A percentile compares a stretch with the other conserved stretches of the same genome.
These are phyloP conservation scores for Holothuria scabra DNA, from an alignment of 53 echinoderm and acorn worm species.

Conservation along the genomic window DNA sequence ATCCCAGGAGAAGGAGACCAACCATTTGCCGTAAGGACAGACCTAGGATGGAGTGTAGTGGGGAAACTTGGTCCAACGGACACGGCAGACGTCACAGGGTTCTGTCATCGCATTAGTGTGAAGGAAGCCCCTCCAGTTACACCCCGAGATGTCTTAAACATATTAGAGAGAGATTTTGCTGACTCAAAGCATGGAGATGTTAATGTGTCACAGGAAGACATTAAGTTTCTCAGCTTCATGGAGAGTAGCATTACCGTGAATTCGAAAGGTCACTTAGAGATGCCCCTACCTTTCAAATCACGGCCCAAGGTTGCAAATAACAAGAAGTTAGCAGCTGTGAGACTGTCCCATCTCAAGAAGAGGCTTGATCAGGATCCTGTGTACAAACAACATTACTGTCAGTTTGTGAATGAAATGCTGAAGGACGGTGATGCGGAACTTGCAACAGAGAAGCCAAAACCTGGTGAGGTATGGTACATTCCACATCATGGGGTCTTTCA, in stretches of 20 bases:
- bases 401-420: background rate
- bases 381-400: background rate
- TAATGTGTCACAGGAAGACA: no score
- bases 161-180: constrained; percentile 55
- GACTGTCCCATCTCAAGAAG: constrained; percentile 34
- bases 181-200: constrained; percentile 20
- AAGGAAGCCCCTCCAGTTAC: constrained; percentile 52
- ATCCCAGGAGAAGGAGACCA: constrained; percentile 40
- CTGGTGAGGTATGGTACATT: constrained; percentile 1
- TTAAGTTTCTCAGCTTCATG: constrained; percentile 40
- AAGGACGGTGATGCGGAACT: background rate
- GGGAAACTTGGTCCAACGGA: constrained; percentile 34
- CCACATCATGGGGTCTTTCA: background rate
- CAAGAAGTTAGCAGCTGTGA: constrained; percentile 42
- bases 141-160: constrained; percentile 39
- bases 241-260: constrained; percentile 34
- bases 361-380: background rate
- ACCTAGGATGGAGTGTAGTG: constrained; percentile 64
- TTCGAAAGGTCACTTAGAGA: constrained; percentile 57
- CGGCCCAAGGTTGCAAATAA: constrained; percentile 54
- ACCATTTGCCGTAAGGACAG: constrained; percentile 63
- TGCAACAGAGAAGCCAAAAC: no score
- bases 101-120: constrained; percentile 47
- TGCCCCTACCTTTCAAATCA: constrained; percentile 54
- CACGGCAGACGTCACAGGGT: constrained; percentile 1